Evolutionary conservation across 1,140 invertebrate species (phyloP).

Genomic region (Drosophila auraria): DNA sequence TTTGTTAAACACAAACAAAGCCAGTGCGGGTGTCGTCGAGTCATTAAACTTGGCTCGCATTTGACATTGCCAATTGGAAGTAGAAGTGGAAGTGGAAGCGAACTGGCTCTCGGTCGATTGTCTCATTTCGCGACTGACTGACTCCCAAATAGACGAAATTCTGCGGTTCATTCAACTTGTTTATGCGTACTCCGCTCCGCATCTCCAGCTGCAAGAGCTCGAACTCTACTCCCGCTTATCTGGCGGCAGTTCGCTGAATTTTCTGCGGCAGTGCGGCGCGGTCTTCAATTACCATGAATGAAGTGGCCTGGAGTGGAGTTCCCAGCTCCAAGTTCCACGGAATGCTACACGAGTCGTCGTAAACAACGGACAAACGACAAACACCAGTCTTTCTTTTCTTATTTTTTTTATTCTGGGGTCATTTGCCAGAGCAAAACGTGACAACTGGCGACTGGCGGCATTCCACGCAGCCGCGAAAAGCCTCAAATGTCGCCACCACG

Average conservation of each 20-base stretch:
- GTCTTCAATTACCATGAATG: constrained; percentile 60
- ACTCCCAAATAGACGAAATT: constrained; percentile 20
- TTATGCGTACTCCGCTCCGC: constrained; percentile 44
- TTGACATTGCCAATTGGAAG: constrained; percentile 61
- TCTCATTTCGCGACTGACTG: constrained; percentile 9
- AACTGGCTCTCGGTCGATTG: constrained; percentile 16
- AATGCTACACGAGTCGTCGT: constrained; percentile 58
- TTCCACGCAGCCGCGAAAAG: constrained; percentile 45
- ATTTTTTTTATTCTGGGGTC: constrained; percentile 35
- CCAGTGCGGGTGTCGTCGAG: constrained; percentile 52
- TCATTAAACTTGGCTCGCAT: constrained; percentile 66
- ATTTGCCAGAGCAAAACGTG: constrained; percentile 60
- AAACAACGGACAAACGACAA: constrained; percentile 16
- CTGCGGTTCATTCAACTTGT: constrained; percentile 61
- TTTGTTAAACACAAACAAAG: constrained; percentile 43
- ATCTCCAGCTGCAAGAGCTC: constrained; percentile 21
- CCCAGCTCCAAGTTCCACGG: constrained; percentile 39
- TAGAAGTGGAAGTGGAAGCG: constrained; percentile 25
- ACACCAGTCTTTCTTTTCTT: constrained; percentile 22
- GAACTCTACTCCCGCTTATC: constrained; percentile 22
- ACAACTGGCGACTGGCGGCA: constrained; percentile 45
- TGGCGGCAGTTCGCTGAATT: constrained; percentile 45
- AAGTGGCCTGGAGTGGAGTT: constrained; percentile 31
- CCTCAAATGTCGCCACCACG: constrained; percentile 41
- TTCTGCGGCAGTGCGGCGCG: constrained; percentile 4